Evolutionary conservation across 2,113 vertebrate species (phyloP).

Genomic region (Hypomesus transpacificus): DNA sequence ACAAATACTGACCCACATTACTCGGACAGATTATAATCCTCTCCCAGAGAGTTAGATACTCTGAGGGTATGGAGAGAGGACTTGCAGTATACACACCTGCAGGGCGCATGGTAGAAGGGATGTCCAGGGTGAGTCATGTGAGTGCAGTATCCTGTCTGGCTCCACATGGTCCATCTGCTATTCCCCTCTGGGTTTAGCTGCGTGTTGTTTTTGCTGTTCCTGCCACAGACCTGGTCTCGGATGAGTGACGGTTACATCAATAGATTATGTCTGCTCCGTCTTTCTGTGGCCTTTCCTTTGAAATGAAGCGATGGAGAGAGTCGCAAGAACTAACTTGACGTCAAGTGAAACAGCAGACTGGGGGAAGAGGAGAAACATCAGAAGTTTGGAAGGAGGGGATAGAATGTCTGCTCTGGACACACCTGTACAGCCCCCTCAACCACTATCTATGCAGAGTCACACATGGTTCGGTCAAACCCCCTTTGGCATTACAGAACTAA

Average conservation of each 20-base stretch:
- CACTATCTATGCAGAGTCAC: slow-evolving; percentile 36
- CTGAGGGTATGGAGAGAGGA: background rate
- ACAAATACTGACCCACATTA: background rate
- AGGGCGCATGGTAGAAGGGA: slow-evolving; percentile 78
- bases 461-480: slow-evolving; percentile 43
- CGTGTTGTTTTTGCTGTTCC: background rate
- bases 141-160: slow-evolving; percentile 74
- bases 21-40: background rate
- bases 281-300: slow-evolving; percentile 40
- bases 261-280: slow-evolving; percentile 28
- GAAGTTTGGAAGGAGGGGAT: background rate
- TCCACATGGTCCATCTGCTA: slow-evolving; percentile 70
- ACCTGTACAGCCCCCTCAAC: background rate
- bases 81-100: slow-evolving; percentile 74
- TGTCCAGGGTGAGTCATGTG: slow-evolving; percentile 71
- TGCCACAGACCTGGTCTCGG: slow-evolving; percentile 6
- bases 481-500: slow-evolving; percentile 46
- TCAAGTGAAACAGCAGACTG: background rate
- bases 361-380: background rate
- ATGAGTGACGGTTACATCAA: slow-evolving; percentile 38
- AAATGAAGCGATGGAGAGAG: background rate
- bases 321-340: background rate
- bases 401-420: too few species aligned
- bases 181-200: slow-evolving; percentile 25
- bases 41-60: background rate